Conservation (phyloP, 2,113 vertebrate species). For the Uria lomvia region DNA sequence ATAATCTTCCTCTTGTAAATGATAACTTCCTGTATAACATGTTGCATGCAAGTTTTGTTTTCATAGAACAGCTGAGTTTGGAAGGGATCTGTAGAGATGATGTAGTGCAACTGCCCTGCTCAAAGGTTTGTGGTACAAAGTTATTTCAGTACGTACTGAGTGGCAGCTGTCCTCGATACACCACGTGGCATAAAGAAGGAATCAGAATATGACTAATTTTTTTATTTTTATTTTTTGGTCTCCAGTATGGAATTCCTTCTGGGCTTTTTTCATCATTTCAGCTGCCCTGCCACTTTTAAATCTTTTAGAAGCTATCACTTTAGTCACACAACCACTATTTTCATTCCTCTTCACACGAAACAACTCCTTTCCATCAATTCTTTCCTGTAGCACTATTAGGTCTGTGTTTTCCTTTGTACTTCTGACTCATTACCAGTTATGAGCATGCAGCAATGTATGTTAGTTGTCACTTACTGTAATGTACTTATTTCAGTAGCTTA, state of each 20-base stretch:
- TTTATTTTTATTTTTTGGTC: not conserved
- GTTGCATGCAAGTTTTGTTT: not conserved
- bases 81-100: not conserved
- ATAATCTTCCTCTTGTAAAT: fast-evolving
- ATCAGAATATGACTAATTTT: not conserved
- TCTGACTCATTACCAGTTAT: not conserved
- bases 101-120: not conserved
- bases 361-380: not conserved
- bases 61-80: not conserved
- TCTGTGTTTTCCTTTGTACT: not conserved
- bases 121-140: not conserved
- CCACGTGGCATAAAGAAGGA: not conserved
- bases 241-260: not conserved
- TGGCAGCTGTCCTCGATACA: not conserved
- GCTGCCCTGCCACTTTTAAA: not conserved
- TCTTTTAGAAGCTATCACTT: not conserved
- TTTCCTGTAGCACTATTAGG: not conserved
- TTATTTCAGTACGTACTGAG: not conserved
- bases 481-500: not conserved
- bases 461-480: not conserved
- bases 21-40: fast-evolving
- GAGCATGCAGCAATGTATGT: not conserved
- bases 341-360: not conserved
- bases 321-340: not conserved
- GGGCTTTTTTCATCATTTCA: not conserved